These are phyloP conservation scores for Prionailurus viverrinus DNA, from an alignment of 2,113 vertebrate species.

Conservation along the genomic window DNA sequence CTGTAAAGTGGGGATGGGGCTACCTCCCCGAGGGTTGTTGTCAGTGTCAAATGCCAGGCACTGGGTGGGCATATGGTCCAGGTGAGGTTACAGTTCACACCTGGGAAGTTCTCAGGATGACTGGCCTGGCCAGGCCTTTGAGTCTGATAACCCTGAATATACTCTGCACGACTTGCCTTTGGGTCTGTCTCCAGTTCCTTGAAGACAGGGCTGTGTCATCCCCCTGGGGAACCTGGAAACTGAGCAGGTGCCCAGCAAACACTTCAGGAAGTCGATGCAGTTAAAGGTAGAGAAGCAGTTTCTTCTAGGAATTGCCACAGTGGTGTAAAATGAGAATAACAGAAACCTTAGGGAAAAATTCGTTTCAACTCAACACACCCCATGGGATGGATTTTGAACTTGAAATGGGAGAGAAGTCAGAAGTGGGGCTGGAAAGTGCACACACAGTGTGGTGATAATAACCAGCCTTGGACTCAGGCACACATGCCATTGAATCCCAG, in stretches of 20 bases:
- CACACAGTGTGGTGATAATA: not conserved
- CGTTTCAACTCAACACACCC: not conserved
- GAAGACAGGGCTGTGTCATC: not conserved
- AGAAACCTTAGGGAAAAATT: not conserved
- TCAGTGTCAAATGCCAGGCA: not conserved
- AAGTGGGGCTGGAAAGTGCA: not conserved
- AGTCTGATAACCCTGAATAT: not conserved
- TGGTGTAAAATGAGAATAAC: not conserved
- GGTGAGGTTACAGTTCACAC: not conserved
- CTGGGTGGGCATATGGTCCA: accelerated
- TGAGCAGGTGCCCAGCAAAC: not conserved
- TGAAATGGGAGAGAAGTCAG: not conserved
- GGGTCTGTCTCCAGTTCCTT: not conserved
- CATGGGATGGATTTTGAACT: not conserved
- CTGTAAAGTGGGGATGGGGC: not conserved
- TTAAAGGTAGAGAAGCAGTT: not conserved
- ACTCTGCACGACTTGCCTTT: not conserved
- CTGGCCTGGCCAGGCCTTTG: not conserved
- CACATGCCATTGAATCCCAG: not conserved
- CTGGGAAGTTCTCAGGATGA: not conserved
- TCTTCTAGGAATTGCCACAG: not conserved
- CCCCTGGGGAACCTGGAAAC: not conserved
- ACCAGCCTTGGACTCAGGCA: not conserved
- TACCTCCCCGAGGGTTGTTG: not conserved
- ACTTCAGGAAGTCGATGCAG: not conserved